Conservation (phyloP, 2,113 vertebrate species). For the Cromileptes altivelis region DNA sequence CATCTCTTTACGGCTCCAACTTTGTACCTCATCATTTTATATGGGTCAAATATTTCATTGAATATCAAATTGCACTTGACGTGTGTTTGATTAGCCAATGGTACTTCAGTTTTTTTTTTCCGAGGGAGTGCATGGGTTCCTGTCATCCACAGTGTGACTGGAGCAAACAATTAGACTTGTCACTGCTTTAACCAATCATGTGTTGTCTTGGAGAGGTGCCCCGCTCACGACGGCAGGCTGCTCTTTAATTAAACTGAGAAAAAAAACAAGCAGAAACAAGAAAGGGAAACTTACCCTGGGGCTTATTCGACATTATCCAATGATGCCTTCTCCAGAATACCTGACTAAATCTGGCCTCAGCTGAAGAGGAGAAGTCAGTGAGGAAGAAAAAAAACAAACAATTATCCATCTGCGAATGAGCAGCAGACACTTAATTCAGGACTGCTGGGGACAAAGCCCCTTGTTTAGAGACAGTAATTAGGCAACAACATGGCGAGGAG, state of each 20-base stretch:
- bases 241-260: conserved; percentile 65
- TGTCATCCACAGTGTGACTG: background rate
- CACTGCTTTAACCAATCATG: conserved; percentile 57
- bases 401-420: conserved; percentile 71
- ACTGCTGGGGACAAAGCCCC: conserved; percentile 59
- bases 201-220: conserved; percentile 61
- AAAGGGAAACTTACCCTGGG: conserved; percentile 54
- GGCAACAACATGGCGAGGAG: conserved; percentile 55
- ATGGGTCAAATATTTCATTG: conserved; percentile 51
- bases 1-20: conserved; percentile 40
- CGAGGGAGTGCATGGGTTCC: background rate
- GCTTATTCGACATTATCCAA: conserved; percentile 58
- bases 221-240: conserved; percentile 39
- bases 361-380: conserved; percentile 46
- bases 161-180: conserved; percentile 33
- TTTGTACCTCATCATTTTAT: conserved; percentile 55
- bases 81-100: conserved; percentile 36
- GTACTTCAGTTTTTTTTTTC: background rate
- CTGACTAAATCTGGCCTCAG: conserved; percentile 65
- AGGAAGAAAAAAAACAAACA: conserved; percentile 41
- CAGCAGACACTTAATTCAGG: conserved; percentile 67
- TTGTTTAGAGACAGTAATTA: conserved; percentile 72
- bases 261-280: conserved; percentile 24
- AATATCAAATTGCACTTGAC: conserved; percentile 39
- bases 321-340: conserved; percentile 60